phyloP scores from a whole-genome alignment of 2,888 invertebrate species.

The Encarsia formosa region DNA sequence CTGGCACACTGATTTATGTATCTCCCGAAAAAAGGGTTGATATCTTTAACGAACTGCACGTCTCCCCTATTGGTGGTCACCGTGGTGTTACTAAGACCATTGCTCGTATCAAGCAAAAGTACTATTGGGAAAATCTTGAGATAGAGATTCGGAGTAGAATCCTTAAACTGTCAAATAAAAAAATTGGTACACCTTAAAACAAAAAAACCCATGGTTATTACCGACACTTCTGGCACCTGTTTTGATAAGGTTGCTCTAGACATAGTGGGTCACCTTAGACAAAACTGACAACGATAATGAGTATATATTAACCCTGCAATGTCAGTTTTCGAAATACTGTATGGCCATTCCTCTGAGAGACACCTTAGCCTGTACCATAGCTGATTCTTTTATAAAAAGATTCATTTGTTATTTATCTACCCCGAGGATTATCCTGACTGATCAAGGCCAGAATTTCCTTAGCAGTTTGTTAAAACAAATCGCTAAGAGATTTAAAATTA shows the following conservation, averaged over 20 bases:
- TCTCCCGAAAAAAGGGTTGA: neutral
- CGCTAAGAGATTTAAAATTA: constrained; percentile 26
- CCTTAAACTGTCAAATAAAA: constrained; percentile 11
- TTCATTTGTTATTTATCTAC: constrained; percentile 28
- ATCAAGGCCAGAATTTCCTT: constrained; percentile 31
- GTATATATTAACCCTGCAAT: constrained; percentile 28
- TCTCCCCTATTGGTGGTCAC: constrained; percentile 17
- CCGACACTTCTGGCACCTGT: constrained; percentile 20
- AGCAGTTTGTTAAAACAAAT: constrained; percentile 26
- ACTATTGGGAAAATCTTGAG: constrained; percentile 15
- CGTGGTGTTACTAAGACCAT: constrained; percentile 20
- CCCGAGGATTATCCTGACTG: constrained; percentile 26
- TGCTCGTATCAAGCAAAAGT: constrained; percentile 16
- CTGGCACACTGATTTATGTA: neutral
- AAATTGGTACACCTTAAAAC: constrained; percentile 22
- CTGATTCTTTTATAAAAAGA: constrained; percentile 26
- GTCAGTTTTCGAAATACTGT: constrained; percentile 22
- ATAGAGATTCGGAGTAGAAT: constrained; percentile 15
- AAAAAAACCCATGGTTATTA: constrained; percentile 20
- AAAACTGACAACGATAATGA: constrained; percentile 20
- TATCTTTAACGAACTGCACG: constrained; percentile 16
- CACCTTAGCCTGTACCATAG: constrained; percentile 24
- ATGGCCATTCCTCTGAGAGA: constrained; percentile 18
- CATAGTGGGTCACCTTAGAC: constrained; percentile 26
- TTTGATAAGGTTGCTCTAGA: constrained; percentile 26